Evolutionary conservation across 1,140 invertebrate species (phyloP), one percentile per base, ranked within the genome.

Genomic region (Apis florea): DNA sequence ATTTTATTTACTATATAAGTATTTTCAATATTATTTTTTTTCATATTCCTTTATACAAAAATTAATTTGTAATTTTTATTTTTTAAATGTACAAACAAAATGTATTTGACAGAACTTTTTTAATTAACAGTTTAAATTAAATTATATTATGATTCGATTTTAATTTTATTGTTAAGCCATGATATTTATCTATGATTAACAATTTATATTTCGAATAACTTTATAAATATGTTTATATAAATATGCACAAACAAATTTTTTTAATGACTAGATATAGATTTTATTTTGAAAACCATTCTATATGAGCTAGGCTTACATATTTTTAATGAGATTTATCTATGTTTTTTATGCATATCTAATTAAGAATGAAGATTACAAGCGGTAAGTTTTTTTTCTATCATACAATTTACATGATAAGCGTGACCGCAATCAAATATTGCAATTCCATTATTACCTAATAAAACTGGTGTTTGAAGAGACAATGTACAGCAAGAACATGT

Each of bases 401-500:
- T 90, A 90, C 93, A 93, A 84, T 93, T 93, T 0, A 94, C 92
- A 56, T 94, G 93, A 64, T 94, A 94, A 24, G 91, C 90, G 75
- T 94, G 93, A 58, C 93, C 93, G 82, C 93, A 94, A 21, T 90
- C 86, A 76, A 94, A 94, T 54, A 94, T 88, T 68, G 91, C 91
- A 21, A 94, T 90, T 24, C 93, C 93, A 79, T 91, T 93, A 54
- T 92, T 90, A 58, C 91, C 91, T 64, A 94, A 79, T 15, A 94
- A 84, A 79, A 93, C 89, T 71, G 92, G 91, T 2, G 93, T 94
- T 78, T 92, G 90, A 54, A 94, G 79, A 17, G 91, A 90, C 47
- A 94, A 85, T 10, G 92, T 92, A 51, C 93, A 94, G 68, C 91
- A 92, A 0, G 93, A 91, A 80, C 93, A 94, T 1, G 77, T 90